Evolutionary conservation across 2,888 invertebrate species (phyloP).

Genomic region (Gastrophysa polygoni): DNA sequence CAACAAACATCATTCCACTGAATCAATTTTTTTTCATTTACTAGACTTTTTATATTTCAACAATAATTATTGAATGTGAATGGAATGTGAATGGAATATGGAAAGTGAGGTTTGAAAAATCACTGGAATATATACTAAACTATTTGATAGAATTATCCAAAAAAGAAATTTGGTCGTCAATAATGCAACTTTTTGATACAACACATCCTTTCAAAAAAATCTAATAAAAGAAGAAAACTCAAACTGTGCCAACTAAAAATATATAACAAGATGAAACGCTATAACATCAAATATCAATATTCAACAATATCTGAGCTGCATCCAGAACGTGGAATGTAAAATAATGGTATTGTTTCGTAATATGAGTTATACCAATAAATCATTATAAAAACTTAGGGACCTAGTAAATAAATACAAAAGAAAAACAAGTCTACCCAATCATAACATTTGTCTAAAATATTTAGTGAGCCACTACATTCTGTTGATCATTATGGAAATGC

Average conservation of each 20-base stretch:
- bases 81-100: too few species aligned
- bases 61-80: too few species aligned
- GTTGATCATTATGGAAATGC: background rate
- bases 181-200: too few species aligned
- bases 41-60: too few species aligned
- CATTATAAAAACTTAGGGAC: conserved; percentile 22
- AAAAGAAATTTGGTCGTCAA: too few species aligned
- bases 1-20: too few species aligned
- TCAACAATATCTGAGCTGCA: background rate
- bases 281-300: background rate
- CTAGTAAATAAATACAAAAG: conserved; percentile 33
- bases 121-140: too few species aligned
- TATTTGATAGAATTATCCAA: too few species aligned
- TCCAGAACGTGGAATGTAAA: conserved; percentile 20
- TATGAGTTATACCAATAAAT: conserved; percentile 27
- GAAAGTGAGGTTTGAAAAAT: too few species aligned
- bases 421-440: conserved; percentile 33
- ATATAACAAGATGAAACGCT: conserved; percentile 5
- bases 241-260: background rate
- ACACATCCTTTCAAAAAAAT: too few species aligned
- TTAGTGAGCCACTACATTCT: background rate
- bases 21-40: too few species aligned
- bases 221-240: background rate
- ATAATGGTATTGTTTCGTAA: conserved; percentile 23
- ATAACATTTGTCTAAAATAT: conserved; percentile 20